Percentiles rank a stretch among this genome's conserved stretches.
These are phyloP conservation scores for Hippolais icterina DNA, from an alignment of 2,113 vertebrate genomes.

Conservation along the genomic window DNA sequence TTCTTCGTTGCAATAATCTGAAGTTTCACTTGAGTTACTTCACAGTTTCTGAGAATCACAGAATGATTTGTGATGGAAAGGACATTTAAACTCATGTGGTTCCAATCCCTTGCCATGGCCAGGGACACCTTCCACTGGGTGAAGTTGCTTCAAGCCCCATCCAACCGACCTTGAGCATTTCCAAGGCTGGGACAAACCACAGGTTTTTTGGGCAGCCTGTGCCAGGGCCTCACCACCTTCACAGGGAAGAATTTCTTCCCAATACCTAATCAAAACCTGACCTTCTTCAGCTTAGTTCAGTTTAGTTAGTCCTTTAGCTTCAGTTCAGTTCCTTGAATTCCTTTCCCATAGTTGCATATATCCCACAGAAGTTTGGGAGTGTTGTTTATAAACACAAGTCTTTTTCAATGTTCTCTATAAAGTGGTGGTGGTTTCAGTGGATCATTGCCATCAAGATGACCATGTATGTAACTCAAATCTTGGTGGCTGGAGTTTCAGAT, in stretches of 20 bases:
- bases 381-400: rapidly evolving
- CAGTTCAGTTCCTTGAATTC: neutral
- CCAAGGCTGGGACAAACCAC: neutral
- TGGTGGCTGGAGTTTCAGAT: neutral
- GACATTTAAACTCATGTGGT: neutral
- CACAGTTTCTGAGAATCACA: neutral
- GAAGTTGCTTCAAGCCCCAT: neutral
- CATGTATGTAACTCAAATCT: rapidly evolving
- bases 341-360: rapidly evolving
- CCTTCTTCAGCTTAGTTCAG: neutral
- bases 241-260: neutral
- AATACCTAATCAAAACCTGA: neutral
- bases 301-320: neutral
- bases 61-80: neutral
- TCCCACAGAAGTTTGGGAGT: too few species aligned
- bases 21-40: neutral
- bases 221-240: neutral
- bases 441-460: neutral
- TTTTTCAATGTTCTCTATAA: rapidly evolving
- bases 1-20: neutral
- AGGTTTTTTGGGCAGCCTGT: neutral
- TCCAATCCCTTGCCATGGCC: neutral
- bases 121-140: rapidly evolving
- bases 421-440: neutral
- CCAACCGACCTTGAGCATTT: rapidly evolving